Base-by-base conservation (phyloP, 2,113 vertebrate species). In the Ammospiza nelsoni region DNA sequence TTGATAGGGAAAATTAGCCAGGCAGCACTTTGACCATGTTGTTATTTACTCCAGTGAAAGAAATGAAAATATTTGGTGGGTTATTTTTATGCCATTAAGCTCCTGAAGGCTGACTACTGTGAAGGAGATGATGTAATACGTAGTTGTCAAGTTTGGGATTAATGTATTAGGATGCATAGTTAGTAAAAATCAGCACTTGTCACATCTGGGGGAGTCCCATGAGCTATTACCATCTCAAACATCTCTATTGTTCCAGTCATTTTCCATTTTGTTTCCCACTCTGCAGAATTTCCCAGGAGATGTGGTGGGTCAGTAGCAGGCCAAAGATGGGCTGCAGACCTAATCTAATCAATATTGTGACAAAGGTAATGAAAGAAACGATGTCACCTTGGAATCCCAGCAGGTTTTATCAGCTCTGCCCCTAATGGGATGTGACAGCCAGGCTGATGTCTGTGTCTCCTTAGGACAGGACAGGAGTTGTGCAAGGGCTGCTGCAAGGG, bases 321-420 rank as follows among this genome's bases (percentile, higher is more conserved):
- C 86, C 93, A 92, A 63, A 95, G 92, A 71, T 89, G 89, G 85
- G 46, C 80, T 90, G 87, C 67, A 77, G 73, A n/a, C 77, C 81
- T 92, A 89, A 92, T 94, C 90, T 93, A 95, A 95, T 93, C 96
- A 95, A 94, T 94, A 87, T 75, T 79, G 95, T 95, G 85, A 94
- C 95, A 95, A 85, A 96, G 0, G 3, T 91, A 93, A 95, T 68
- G 73, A 81, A 91, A 95, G 65, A 22, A 91, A 61, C 44, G 33
- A 15, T 88, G 93, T 86, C 92, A 92, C 84, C 89, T 94, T 87
- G 94, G 91, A 80, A 80, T 94, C 90, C 73, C 76, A 85, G 74
- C 12, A 6, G 78, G 37, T 85, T 95, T 94, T 74, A 87, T 93
- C 84, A 89, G 59, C 79, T 87, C 49, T 65, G 37, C 68, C 58